Evolutionary conservation across 2,113 vertebrate species (phyloP), one percentile per base, ranked within the genome.

Genomic region (Pagrus major): DNA sequence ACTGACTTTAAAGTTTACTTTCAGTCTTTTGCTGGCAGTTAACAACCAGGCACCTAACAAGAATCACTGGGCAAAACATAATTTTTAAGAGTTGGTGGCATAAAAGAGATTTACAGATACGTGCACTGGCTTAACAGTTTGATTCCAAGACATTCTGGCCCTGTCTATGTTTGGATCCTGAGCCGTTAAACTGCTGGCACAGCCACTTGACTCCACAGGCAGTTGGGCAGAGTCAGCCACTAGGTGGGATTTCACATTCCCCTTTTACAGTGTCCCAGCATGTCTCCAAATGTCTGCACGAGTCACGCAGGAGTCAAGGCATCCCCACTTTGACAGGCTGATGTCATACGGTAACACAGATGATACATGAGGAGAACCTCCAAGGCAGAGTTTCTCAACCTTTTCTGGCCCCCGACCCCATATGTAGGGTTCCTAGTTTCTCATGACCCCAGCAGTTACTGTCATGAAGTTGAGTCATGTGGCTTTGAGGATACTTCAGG

Each of bases 241-340:
- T 63, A 89, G 91, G 89, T 91, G 87, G 76, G 70, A 90, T 93
- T 93, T 93, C 91, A 93, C 89, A 93, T 93, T 92, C 82, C 86
- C 29, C 63, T 41, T 90, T 93, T 91, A 93, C 84, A 71, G 86
- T 83, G 68, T 89, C 76, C 77, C 59, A 80, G 75, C 72, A 78
- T 71, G 86, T 82, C 81, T 76, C 83, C 72, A 87, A 76, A 66
- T 86, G 81, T 86, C 84, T 84, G 71, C 65, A 61, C n/a, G 39
- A 78, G 56, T 85, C 80, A 90, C 39, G 4, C 35, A 7, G 72
- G 54, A 64, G 59, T 76, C 78, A 15, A 68, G 72, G 35, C 67
- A 78, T 76, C 39, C 59, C 41, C 9, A 1, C 10, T 80, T 29
- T 72, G 73, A 85, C 65, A 63, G 58, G 35, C 59, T 89, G 90